These are phyloP conservation scores for Lycophotia porphyrea DNA, from an alignment of 2,888 invertebrate genomes.

Conservation along the genomic window DNA sequence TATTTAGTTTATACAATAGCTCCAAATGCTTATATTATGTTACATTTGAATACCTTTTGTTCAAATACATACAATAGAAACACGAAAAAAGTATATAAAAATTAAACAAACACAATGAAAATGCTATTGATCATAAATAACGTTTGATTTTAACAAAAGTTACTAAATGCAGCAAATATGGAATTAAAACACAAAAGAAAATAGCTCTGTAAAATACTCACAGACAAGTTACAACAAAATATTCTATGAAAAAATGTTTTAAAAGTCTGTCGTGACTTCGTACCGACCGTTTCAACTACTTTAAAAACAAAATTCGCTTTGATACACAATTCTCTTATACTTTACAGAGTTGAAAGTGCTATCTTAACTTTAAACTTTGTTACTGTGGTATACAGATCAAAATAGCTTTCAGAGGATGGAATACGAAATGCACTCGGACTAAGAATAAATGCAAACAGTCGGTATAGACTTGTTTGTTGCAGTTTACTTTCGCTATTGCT, in stretches of 20 bases:
- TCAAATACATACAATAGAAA: conserved; percentile 7
- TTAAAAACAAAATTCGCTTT: conserved; percentile 62
- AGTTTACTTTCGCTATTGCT: conserved; percentile 61
- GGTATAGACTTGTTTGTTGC: conserved; percentile 54
- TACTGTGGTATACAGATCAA: conserved; percentile 25
- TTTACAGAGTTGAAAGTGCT: conserved; percentile 27
- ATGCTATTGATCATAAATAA: conserved; percentile 35
- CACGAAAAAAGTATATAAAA: conserved; percentile 5
- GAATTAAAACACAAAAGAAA: conserved; percentile 32
- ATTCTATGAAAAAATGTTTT: conserved; percentile 53
- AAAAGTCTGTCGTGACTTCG: conserved; percentile 47
- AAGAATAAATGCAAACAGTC: conserved; percentile 64
- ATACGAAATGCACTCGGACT: conserved; percentile 58
- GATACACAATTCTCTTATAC: conserved; percentile 54
- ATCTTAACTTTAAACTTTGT: conserved; percentile 35
- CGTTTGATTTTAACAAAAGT: conserved; percentile 14
- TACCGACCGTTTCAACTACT: conserved; percentile 53
- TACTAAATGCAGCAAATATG: conserved; percentile 56
- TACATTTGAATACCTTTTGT: conserved; percentile 17
- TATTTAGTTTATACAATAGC: conserved; percentile 11
- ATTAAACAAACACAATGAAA: conserved; percentile 32
- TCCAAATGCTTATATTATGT: neutral
- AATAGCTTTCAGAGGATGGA: conserved; percentile 29
- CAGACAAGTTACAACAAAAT: conserved; percentile 47
- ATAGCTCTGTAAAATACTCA: conserved; percentile 31